Percentiles rank a stretch among this genome's conserved stretches.
Evolutionary conservation across 2,888 invertebrate species (phyloP).

Genomic region (Brenthis ino): DNA sequence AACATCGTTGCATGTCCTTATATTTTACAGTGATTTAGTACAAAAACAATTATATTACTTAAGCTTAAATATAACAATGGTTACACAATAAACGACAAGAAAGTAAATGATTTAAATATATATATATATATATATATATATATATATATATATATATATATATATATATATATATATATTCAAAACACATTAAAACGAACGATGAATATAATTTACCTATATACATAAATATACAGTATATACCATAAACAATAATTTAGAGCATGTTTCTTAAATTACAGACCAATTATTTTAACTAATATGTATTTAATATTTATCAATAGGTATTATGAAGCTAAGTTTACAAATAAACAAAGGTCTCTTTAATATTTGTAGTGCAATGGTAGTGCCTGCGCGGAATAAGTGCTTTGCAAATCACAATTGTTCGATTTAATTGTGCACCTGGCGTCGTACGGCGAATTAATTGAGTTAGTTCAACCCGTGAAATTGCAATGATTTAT

Average conservation of each 20-base stretch:
- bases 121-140: too few relatives aligned
- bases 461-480: constrained; percentile 32
- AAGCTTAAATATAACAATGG: too few relatives aligned
- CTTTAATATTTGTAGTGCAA: constrained; percentile 31
- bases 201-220: background rate
- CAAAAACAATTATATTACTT: too few relatives aligned
- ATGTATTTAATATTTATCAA: background rate
- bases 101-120: too few relatives aligned
- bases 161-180: too few relatives aligned
- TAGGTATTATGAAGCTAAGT: constrained; percentile 15
- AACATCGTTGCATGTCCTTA: too few relatives aligned
- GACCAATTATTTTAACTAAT: too few relatives aligned
- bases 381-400: constrained; percentile 29
- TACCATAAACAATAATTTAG: background rate
- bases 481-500: constrained; percentile 26
- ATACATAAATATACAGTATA: background rate
- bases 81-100: too few relatives aligned
- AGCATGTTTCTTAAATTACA: too few relatives aligned
- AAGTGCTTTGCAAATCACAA: constrained; percentile 35
- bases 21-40: too few relatives aligned
- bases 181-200: background rate
- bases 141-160: too few relatives aligned
- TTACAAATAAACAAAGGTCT: constrained; percentile 30
- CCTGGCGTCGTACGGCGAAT: constrained; percentile 34
- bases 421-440: constrained; percentile 38